Evolutionary conservation across 1,140 invertebrate genomes (phyloP).

Genomic region (Pantala flavescens): DNA sequence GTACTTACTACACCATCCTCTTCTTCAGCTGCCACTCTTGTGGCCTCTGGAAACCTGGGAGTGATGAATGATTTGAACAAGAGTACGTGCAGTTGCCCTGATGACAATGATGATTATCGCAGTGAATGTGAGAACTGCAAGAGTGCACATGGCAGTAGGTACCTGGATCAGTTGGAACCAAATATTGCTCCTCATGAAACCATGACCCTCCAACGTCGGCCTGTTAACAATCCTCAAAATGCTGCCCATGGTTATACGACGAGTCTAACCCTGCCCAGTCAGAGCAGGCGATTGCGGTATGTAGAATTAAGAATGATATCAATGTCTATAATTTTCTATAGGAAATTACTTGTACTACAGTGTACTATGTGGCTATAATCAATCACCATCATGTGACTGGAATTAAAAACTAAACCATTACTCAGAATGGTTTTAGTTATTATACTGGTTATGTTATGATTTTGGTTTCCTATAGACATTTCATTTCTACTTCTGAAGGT

Average conservation of each 20-base stretch:
- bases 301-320: not conserved
- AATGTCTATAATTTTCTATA: too few relatives aligned
- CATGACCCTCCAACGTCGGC: constrained; percentile 57
- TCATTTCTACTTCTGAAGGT: too few relatives aligned
- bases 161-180: constrained; percentile 48
- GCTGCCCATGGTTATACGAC: constrained; percentile 46
- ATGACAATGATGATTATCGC: constrained; percentile 59
- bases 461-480: too few relatives aligned
- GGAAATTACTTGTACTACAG: too few relatives aligned
- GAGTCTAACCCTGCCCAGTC: constrained; percentile 55
- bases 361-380: too few relatives aligned
- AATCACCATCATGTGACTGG: too few relatives aligned
- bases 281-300: constrained; percentile 22
- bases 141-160: constrained; percentile 47
- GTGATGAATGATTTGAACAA: constrained; percentile 22
- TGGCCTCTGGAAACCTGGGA: constrained; percentile 7
- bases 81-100: constrained; percentile 37
- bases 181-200: constrained; percentile 48
- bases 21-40: not conserved
- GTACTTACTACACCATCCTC: not conserved
- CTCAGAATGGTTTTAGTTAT: too few relatives aligned
- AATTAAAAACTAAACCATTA: too few relatives aligned
- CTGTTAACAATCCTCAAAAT: constrained; percentile 33
- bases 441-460: too few relatives aligned
- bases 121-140: constrained; percentile 77